Conservation (phyloP, 2,113 vertebrate species). For the Boleophthalmus pectinirostris region DNA sequence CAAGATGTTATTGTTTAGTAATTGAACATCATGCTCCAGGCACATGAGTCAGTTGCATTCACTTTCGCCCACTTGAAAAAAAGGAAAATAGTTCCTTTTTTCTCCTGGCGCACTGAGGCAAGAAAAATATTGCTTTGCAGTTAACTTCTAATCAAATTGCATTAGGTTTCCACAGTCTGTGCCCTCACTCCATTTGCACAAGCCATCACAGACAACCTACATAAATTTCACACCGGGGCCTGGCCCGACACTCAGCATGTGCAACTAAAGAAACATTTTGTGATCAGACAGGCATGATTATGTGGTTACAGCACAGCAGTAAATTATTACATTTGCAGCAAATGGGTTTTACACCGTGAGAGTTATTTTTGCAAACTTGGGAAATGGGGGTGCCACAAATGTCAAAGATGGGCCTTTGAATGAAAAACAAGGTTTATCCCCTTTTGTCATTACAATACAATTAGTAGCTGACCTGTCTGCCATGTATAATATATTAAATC, state of each 20-base stretch:
- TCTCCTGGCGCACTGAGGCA: constrained; percentile 51
- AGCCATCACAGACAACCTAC: constrained; percentile 59
- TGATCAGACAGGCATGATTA: constrained; percentile 64
- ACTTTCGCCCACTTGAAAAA: constrained; percentile 34
- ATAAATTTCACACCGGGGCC: constrained; percentile 58
- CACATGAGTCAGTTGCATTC: constrained; percentile 61
- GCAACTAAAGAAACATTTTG: constrained; percentile 33
- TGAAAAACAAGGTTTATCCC: background rate
- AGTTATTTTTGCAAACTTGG: constrained; percentile 54
- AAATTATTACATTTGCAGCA: constrained; percentile 59
- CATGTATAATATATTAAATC: constrained; percentile 30
- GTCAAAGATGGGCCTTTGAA: constrained; percentile 2
- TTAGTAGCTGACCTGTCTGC: constrained; percentile 2
- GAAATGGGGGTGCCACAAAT: constrained; percentile 26
- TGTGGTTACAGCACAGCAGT: constrained; percentile 52
- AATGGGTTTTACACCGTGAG: constrained; percentile 51
- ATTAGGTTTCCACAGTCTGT: constrained; percentile 72
- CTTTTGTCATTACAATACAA: background rate
- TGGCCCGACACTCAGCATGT: constrained; percentile 29
- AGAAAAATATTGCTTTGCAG: constrained; percentile 71
- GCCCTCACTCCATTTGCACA: constrained; percentile 69
- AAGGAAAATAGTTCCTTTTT: constrained; percentile 53
- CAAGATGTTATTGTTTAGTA: constrained; percentile 55
- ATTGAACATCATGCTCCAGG: constrained; percentile 51
- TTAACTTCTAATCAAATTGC: constrained; percentile 74